Evolutionary conservation across 2,888 invertebrate genomes (phyloP).

Genomic region (Caenorhabditis wallacei): DNA sequence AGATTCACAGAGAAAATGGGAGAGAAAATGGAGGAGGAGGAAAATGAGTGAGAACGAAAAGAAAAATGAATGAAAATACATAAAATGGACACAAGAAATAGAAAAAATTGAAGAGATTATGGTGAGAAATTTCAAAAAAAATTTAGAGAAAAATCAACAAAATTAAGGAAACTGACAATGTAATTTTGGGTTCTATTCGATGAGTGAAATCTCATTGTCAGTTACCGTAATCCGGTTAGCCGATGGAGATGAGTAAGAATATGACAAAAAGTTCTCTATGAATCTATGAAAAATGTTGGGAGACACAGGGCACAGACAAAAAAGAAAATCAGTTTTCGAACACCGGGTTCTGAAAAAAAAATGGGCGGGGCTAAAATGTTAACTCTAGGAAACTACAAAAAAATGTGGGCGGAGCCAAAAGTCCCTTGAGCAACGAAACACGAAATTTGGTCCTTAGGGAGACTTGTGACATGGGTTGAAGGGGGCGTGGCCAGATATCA

Average conservation of each 20-base stretch:
- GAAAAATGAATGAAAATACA: conserved; percentile 2
- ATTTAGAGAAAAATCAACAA: conserved; percentile 3
- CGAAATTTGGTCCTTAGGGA: conserved; percentile 6
- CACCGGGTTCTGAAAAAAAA: conserved; percentile 50
- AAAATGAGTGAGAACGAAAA: conserved; percentile 4
- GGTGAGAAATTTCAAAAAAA: not conserved
- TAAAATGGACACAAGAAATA: not conserved
- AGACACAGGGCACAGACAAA: conserved; percentile 22
- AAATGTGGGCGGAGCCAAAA: conserved; percentile 4
- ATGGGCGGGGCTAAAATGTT: conserved; percentile 1
- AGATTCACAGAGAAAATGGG: conserved; percentile 26
- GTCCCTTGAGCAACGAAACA: conserved; percentile 3
- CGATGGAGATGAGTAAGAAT: conserved; percentile 37
- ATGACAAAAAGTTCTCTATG: conserved; percentile 34
- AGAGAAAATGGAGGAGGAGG: not conserved
- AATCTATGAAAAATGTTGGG: conserved; percentile 13
- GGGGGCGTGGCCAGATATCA: not conserved
- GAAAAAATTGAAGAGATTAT: conserved; percentile 38
- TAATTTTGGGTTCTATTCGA: not conserved
- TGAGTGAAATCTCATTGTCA: too few species aligned
- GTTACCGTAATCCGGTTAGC: not conserved
- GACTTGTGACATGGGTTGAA: conserved; percentile 1
- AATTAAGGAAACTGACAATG: not conserved
- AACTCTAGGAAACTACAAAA: too few species aligned
- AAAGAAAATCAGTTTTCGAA: conserved; percentile 48